These are phyloP conservation scores for Panonychus citri DNA, from an alignment of 1,140 invertebrate genomes.

Conservation along the genomic window DNA sequence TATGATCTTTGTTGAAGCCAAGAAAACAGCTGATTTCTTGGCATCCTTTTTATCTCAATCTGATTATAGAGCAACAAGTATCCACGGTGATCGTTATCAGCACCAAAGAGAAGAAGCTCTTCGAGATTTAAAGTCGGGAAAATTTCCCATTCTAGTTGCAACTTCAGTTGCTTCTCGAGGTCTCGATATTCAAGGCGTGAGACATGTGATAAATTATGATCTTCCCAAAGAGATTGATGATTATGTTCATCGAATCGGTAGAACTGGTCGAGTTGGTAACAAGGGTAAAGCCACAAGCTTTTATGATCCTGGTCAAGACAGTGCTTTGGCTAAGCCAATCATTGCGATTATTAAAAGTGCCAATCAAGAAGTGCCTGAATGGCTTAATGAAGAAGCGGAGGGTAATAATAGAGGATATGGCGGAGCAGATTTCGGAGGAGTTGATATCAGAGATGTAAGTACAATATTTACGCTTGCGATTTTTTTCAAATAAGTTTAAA, in stretches of 20 bases:
- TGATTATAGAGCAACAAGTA: conserved; percentile 50
- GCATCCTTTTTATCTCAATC: conserved; percentile 44
- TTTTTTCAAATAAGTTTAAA: no score
- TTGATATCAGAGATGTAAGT: no score
- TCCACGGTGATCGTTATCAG: conserved; percentile 77
- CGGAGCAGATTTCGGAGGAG: not conserved
- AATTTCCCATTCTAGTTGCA: conserved; percentile 53
- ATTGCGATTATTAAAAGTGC: conserved; percentile 37
- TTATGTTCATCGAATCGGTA: conserved; percentile 88
- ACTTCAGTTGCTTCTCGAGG: conserved; percentile 80
- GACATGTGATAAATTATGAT: conserved; percentile 90
- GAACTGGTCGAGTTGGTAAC: conserved; percentile 42
- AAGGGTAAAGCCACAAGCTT: conserved; percentile 95
- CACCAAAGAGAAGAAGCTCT: conserved; percentile 67
- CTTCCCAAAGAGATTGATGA: conserved; percentile 83
- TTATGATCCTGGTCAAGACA: conserved; percentile 43
- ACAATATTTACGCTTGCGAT: no score
- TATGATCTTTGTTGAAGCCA: conserved; percentile 71
- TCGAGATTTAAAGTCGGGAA: conserved; percentile 48
- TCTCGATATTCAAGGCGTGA: conserved; percentile 73
- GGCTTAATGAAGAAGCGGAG: not conserved
- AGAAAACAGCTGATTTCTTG: conserved; percentile 67
- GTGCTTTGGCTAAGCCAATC: conserved; percentile 33
- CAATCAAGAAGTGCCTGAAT: conserved; percentile 19
- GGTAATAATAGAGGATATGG: not conserved